Evolutionary conservation across 92 coral and sea anemone species (phyloP).

Genomic region (Zoanthus gigantus): DNA sequence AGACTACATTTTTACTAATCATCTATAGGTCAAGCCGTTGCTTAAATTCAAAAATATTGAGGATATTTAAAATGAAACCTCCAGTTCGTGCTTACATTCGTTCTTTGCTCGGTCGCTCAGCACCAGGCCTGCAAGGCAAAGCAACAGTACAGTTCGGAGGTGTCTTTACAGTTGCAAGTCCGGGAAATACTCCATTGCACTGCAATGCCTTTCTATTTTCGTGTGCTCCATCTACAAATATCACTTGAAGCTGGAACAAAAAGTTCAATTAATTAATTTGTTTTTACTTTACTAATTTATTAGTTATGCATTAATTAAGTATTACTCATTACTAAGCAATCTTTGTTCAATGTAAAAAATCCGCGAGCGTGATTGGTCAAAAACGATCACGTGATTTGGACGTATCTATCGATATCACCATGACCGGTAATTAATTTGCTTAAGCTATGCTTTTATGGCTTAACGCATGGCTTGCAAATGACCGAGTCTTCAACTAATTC

Average conservation of each 20-base stretch:
- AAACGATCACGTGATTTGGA: no score
- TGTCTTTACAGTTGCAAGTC: conserved; percentile 70
- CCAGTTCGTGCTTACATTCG: conserved; percentile 61
- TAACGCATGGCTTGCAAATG: no score
- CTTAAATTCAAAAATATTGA: no score
- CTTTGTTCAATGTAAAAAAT: no score
- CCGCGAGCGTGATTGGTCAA: no score
- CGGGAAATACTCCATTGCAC: conserved; percentile 50
- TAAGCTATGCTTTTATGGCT: no score
- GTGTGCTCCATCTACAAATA: conserved; percentile 83
- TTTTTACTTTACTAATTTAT: neutral
- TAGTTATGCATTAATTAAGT: neutral
- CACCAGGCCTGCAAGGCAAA: conserved; percentile 79
- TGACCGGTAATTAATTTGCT: no score
- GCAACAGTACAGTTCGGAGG: conserved; percentile 78
- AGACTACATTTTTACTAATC: no score
- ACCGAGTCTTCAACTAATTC: no score
- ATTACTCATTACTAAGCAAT: no score
- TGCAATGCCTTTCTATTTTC: conserved; percentile 27
- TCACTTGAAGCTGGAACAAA: conserved; percentile 63
- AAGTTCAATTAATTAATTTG: neutral
- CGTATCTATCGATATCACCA: no score
- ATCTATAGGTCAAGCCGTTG: no score
- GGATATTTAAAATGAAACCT: neutral
- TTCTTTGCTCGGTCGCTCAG: conserved; percentile 57